Conservation (phyloP, 2,888 invertebrate species). For the Amphipoea oculea region DNA sequence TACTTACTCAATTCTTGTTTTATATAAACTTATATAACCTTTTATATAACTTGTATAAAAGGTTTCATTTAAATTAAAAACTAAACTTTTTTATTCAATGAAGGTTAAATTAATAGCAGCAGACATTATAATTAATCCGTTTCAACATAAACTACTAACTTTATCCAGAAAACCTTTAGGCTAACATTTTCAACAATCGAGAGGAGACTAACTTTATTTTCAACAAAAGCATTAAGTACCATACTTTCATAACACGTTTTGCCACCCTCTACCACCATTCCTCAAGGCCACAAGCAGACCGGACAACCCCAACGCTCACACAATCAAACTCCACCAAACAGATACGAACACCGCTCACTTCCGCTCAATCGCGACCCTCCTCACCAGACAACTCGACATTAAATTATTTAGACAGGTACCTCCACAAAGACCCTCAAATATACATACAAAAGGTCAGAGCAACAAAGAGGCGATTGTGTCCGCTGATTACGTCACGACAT, state of each 20-base stretch:
- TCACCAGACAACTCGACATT: slow-evolving; percentile 67
- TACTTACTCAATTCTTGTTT: neutral
- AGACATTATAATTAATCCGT: neutral
- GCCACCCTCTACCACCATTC: neutral
- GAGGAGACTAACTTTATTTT: neutral
- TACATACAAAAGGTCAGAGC: slow-evolving; percentile 67
- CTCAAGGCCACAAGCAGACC: slow-evolving; percentile 11
- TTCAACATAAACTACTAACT: neutral
- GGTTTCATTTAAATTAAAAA: neutral
- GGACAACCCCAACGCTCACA: slow-evolving; percentile 11
- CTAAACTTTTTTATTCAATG: neutral
- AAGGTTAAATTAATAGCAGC: neutral
- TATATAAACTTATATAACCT: neutral
- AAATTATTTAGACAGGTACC: slow-evolving; percentile 73
- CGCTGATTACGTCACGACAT: slow-evolving; percentile 57
- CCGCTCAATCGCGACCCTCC: slow-evolving; percentile 57
- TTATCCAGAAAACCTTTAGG: neutral
- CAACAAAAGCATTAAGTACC: neutral
- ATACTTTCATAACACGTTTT: neutral
- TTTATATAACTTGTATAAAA: too few relatives aligned
- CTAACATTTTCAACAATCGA: too few relatives aligned
- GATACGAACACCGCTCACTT: slow-evolving; percentile 42
- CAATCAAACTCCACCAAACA: slow-evolving; percentile 26
- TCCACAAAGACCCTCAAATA: slow-evolving; percentile 68
- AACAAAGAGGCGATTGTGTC: slow-evolving; percentile 64